Evolutionary conservation across 1,140 invertebrate species (phyloP), one percentile per base, ranked within the genome.

Genomic region (Monochamus saltuarius): DNA sequence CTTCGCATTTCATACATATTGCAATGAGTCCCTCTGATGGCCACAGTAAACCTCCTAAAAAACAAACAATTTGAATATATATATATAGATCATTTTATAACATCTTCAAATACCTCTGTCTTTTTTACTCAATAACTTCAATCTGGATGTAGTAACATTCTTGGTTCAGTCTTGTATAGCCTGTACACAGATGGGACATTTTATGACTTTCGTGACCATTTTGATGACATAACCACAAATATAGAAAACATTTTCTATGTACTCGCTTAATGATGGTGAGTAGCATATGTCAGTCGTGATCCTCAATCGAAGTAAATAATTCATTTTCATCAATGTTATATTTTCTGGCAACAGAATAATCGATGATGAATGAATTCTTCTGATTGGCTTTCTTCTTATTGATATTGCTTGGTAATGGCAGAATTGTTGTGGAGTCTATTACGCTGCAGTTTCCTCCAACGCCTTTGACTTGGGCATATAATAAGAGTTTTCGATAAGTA

Each of bases 371-470:
- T 45, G n/a, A n/a, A n/a, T n/a, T n/a, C n/a, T 7, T 7, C 7
- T 45, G 9, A 45, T 45, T 45, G 9, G 16, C 7, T 38, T 7
- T 7, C n/a, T 38, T 8, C n/a, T 8, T 45, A 11, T 45, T 45
- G 7, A 10, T 45, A 14, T 45, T 45, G 14, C 42, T 45, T 8
- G 7, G 42, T 14, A 45, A 45, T 10, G 42, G 9, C 42, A 45
- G 14, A 45, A 45, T 45, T 14, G 42, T 45, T 7, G 42, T 45
- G 42, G 42, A 45, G 14, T 45, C 42, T 45, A 45, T 45, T 11
- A 45, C 42, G 16, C 16, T 14, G 16, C 42, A 45, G 42, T 14
- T 45, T 45, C 42, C 42, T 10, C 42, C 42, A 45, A 45, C 42
- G 7, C 13, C 42, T 45, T 45, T 7, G 8, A 45, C 13, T 45